Evolutionary conservation across 2,888 invertebrate species (phyloP).

Genomic region (Brachynemurus nebulosus): DNA sequence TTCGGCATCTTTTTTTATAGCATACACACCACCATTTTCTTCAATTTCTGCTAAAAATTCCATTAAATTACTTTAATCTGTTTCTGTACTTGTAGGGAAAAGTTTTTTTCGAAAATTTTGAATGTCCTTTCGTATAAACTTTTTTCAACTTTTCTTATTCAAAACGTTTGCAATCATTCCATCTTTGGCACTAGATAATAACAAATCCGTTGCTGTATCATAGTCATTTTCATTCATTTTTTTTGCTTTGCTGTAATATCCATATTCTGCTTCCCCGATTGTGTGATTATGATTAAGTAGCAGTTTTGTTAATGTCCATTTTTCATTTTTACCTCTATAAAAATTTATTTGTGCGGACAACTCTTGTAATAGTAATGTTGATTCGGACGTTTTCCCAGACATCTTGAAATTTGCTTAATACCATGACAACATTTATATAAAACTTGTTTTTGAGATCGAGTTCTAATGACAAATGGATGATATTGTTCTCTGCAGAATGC

Average conservation of each 20-base stretch:
- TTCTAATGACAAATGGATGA: conserved; percentile 2
- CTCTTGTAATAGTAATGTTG: conserved; percentile 14
- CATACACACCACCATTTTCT: conserved; percentile 4
- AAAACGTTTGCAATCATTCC: conserved; percentile 3
- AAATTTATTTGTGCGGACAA: conserved; percentile 13
- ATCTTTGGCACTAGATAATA: conserved; percentile 3
- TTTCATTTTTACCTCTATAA: conserved; percentile 10
- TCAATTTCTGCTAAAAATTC: conserved; percentile 3
- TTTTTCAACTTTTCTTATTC: conserved; percentile 1
- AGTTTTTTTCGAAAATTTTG: too few species aligned
- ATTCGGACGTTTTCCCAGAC: conserved; percentile 11
- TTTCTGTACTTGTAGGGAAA: neutral
- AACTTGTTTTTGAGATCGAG: conserved; percentile 9
- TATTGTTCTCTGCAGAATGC: neutral
- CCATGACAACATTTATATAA: conserved; percentile 12
- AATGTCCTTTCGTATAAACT: conserved; percentile 4
- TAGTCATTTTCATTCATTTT: too few species aligned
- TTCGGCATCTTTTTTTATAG: conserved; percentile 3
- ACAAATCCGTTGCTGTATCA: neutral
- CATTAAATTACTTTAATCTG: neutral
- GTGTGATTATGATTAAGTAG: too few species aligned
- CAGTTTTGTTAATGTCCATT: conserved; percentile 10
- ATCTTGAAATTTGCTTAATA: conserved; percentile 12
- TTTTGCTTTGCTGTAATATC: neutral
- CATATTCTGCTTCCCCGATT: conserved; percentile 8